Evolutionary conservation across 2,888 invertebrate genomes (phyloP), one percentile per base, ranked within the genome.

Genomic region (Sericinus montela): DNA sequence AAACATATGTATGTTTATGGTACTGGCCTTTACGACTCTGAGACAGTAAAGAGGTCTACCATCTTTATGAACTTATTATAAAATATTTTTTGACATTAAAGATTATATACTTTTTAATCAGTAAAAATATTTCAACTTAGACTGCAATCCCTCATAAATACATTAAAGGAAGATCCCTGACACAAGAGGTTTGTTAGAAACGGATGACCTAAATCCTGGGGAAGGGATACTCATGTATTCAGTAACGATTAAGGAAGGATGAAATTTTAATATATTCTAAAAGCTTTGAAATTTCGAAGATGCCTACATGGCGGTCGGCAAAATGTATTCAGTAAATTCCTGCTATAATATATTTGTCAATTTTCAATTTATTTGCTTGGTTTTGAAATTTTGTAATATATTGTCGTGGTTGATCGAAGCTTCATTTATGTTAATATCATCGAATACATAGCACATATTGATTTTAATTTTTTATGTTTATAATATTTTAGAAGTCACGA

Each of bases 131-230:
- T 75, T 72, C 65, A 65, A 67, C 56, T 48, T 51, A 54, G 61
- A 62, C 56, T 55, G 61, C 65, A 61, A 72, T 72, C 67, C 70
- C 68, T 72, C 74, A 75, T 75, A 77, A 75, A 77, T 75, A 72
- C 73, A 76, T 76, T 75, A 74, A 75, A 75, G 67, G 65, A 63
- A 69, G 62, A 72, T 74, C 75, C 74, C 76, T 72, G 69, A 69
- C 63, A 63, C 62, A 43, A 48, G 42, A 43, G 37, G 48, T 30
- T 42, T 43, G 42, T 48, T 43, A 43, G 25, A 37, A 41, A 30
- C 42, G 37, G 23, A 48, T 42, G 35, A 36, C 48, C 43, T 48
- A 25, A 37, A 23, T 25, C 42, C 38, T 25, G 43, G 30, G 13
- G 41, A 32, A 48, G 30, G 48, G 48, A 43, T 38, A n/a, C n/a